Conservation (phyloP, 1,140 invertebrate genomes). For the Drosophila burlai region DNA sequence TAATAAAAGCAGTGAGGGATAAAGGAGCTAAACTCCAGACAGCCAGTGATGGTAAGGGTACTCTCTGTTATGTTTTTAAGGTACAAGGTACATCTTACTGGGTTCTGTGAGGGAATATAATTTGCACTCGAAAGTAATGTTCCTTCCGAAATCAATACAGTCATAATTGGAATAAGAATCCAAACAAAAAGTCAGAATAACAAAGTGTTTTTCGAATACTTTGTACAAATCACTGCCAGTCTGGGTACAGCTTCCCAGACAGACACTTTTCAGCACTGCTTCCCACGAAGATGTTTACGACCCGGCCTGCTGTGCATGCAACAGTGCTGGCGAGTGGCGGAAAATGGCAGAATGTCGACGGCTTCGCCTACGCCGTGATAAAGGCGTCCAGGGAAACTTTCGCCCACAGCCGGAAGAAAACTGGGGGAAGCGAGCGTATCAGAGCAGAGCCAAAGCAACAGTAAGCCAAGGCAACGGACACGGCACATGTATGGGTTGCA, state of each 20-base stretch:
- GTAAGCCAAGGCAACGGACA: slow-evolving; percentile 48
- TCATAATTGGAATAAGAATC: not conserved
- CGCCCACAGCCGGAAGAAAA: slow-evolving; percentile 27
- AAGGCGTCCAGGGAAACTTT: slow-evolving; percentile 51
- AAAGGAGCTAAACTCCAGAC: slow-evolving; percentile 17
- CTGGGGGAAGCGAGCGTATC: not conserved
- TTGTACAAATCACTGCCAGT: not conserved
- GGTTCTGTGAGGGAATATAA: not conserved
- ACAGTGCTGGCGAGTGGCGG: slow-evolving; percentile 44
- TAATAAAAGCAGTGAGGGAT: slow-evolving; percentile 35
- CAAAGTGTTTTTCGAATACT: not conserved
- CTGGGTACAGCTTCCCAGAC: slow-evolving; percentile 7
- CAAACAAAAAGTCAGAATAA: not conserved
- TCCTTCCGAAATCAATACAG: not conserved
- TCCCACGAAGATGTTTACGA: slow-evolving; percentile 42
- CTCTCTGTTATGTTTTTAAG: not conserved
- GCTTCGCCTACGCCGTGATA: slow-evolving; percentile 39
- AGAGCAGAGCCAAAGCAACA: slow-evolving; percentile 59
- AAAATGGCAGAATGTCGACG: slow-evolving; percentile 37
- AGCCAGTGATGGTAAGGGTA: slow-evolving; percentile 5
- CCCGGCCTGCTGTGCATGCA: slow-evolving; percentile 56
- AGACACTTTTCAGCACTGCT: slow-evolving; percentile 12
- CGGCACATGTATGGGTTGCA: slow-evolving; percentile 38
- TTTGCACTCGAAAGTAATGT: not conserved
- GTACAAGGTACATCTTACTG: not conserved